These are phyloP conservation scores for Beris morrisii DNA, from an alignment of 2,888 invertebrate genomes.

Conservation along the genomic window DNA sequence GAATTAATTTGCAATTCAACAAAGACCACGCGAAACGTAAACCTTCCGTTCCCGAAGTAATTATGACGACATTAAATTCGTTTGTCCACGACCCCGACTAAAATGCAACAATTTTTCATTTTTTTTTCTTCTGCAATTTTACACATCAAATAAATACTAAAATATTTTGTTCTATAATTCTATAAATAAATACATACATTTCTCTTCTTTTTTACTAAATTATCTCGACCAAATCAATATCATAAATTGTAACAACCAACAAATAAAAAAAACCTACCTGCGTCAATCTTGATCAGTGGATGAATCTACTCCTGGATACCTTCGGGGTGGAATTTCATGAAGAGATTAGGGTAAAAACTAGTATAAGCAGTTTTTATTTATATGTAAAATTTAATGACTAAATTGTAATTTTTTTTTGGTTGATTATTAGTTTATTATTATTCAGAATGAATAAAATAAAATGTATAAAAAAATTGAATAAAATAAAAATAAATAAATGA, in stretches of 20 bases:
- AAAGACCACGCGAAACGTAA: too few relatives aligned
- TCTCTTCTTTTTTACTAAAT: constrained; percentile 9
- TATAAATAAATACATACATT: constrained; percentile 4
- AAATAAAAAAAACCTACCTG: constrained; percentile 39
- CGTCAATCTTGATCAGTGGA: constrained; percentile 53
- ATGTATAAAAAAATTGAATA: constrained; percentile 10
- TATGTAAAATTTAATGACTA: constrained; percentile 1
- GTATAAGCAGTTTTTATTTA: constrained; percentile 45
- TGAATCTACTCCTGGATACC: constrained; percentile 57
- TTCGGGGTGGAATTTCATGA: constrained; percentile 52
- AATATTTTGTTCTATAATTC: too few relatives aligned
- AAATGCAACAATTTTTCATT: background rate
- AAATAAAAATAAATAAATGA: too few relatives aligned
- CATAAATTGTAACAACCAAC: constrained; percentile 11
- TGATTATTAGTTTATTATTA: background rate
- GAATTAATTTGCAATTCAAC: too few relatives aligned
- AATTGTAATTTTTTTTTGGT: background rate
- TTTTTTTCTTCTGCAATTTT: background rate
- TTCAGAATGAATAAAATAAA: constrained; percentile 4
- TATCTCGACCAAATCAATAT: constrained; percentile 20
- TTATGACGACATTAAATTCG: too few relatives aligned
- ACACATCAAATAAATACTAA: background rate
- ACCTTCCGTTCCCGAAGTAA: too few relatives aligned
- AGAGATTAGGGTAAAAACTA: constrained; percentile 50
- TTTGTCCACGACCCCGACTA: too few relatives aligned